Base-by-base conservation (phyloP, 2,113 vertebrate species). In the Pterocles burchelli region DNA sequence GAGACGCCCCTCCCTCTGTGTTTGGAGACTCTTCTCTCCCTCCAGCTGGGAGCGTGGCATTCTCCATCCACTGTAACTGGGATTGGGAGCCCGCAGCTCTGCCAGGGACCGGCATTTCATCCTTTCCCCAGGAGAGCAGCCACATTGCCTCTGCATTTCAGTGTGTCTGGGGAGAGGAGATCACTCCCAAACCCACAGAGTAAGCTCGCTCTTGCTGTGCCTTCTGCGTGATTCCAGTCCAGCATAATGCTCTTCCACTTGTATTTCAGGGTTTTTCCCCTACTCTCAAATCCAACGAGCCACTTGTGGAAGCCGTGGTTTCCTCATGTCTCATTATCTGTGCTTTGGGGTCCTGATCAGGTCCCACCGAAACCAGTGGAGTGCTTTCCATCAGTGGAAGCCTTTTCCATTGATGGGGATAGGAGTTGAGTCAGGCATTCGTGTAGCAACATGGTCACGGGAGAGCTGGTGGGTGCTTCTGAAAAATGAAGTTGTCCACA, bases 381-480 rank as follows among this genome's bases (percentile, higher is more conserved):
- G 58, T 2, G 6, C 73, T 83, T 75, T 65, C 21, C 68, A 41
- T 84, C 3, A 25, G 11, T 67, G 73, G 65, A 89, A 86, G 54
- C 6, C 8, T 90, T 85, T 88, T 82, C n/a, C 59, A 66, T 41
- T 65, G 72, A 54, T 11, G 13, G 67, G 0, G 6, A 38, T 8
- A 54, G 65, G 76, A 54, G 24, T 54, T 86, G 77, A 75, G 68
- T 89, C 90, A 89, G 46, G 48, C 36, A 1, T n/a, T 77, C 0
- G 3, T 72, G 59, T 8, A 77, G 79, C 67, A 43, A 41, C 41
- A 13, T 41, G 41, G 59, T 68, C 79, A 51, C 89, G 17, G 58
- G 71, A 73, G 34, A 63, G 59, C 68, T 88, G 72, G 61, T 93
- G 95, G 91, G 78, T 95, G 78, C 91, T 67, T 73, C 72, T 94